Evolutionary conservation across 2,113 vertebrate species (phyloP), one percentile per base, ranked within the genome.

Genomic region (Cebidichthys violaceus): DNA sequence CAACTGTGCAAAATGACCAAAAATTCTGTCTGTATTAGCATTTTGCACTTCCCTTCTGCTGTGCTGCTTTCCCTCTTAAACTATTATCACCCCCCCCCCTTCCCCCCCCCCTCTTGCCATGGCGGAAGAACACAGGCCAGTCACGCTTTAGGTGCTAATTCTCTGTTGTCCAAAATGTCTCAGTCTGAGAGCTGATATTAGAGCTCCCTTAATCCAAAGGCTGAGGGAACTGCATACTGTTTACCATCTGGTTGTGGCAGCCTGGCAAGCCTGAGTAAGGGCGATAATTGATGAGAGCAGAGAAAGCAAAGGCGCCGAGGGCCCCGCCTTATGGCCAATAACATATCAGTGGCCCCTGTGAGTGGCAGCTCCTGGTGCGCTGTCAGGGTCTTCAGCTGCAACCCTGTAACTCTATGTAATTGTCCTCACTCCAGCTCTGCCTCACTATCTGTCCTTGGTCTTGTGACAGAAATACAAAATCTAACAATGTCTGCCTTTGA

Each of bases 231-330:
- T 77, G 71, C 78, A 84, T 74, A 76, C 77, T 90, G 85, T 92
- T 93, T 87, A 91, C 89, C 92, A 92, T 89, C 90, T 92, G 89
- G 81, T 72, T 75, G 61, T 85, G 67, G 80, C 68, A 72, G 81
- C 45, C 73, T 77, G 70, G 82, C 45, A 72, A 52, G 80, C 62
- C 39, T 69, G 79, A 84, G 82, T 65, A 69, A 71, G 71, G 62
- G 74, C n/a, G 31, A 68, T 94, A 94, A 94, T 94, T 90, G 86
- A 91, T 85, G 86, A 87, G 78, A 87, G 65, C 35, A 41, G 70
- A 86, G 80, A 75, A 41, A 82, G 82, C 61, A 70, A 67, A 77
- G 78, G 54, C 82, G 77, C 73, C 65, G 77, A 86, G 57, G 66
- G 81, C 37, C 15, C 64, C 27, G 62, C 81, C 78, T 88, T 76